A percentile compares a stretch with the other conserved stretches of the same genome.
Conservation (phyloP, 2,113 vertebrate genomes). For the Cromileptes altivelis region DNA sequence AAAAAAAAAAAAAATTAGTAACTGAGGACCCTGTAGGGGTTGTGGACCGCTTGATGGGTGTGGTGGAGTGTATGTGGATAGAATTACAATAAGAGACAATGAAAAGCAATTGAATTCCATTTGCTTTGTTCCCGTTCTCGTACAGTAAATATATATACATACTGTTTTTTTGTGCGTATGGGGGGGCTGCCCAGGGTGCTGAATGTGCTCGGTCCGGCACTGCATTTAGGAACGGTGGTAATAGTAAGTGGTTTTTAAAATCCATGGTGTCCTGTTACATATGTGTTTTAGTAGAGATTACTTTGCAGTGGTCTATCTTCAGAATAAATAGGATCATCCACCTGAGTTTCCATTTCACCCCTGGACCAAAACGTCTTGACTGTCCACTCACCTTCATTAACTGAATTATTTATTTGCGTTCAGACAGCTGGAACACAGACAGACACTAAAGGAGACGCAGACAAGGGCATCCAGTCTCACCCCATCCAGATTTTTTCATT, state of each 20-base stretch:
- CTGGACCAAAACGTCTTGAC: constrained; percentile 34
- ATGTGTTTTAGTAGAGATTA: not conserved
- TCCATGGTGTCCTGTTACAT: not conserved
- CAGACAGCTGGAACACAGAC: constrained; percentile 18
- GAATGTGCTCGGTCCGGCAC: no score
- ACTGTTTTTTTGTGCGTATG: no score
- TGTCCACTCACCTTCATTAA: constrained; percentile 48
- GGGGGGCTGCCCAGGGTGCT: no score
- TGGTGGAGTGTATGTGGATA: no score
- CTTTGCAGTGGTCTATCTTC: not conserved
- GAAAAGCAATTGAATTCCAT: no score
- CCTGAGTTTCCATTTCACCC: constrained; percentile 13
- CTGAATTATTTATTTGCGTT: constrained; percentile 68
- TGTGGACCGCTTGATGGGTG: no score
- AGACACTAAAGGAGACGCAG: constrained; percentile 36
- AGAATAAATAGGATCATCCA: not conserved
- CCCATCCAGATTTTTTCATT: not conserved
- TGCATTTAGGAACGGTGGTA: not conserved
- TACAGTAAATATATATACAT: no score
- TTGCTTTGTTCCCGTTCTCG: no score
- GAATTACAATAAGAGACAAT: no score
- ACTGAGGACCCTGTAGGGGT: no score
- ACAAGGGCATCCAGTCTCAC: constrained; percentile 33
- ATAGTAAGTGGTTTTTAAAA: not conserved
- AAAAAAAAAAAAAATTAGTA: no score